Percentiles rank a stretch among this genome's conserved stretches.
These are phyloP conservation scores for Zosterops japonicus DNA, from an alignment of 2,113 vertebrate genomes.

Conservation along the genomic window DNA sequence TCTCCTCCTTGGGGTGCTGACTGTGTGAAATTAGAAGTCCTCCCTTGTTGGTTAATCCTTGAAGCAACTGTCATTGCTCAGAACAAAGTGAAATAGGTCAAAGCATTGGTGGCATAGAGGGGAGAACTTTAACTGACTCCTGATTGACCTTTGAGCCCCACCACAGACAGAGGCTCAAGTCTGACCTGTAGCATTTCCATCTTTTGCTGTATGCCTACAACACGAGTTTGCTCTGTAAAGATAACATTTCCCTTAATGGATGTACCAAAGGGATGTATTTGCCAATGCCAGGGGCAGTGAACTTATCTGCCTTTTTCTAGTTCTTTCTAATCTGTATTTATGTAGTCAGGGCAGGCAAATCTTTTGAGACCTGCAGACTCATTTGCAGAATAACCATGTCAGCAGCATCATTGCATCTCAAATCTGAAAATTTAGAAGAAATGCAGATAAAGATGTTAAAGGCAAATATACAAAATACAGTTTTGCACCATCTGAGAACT, in stretches of 20 bases:
- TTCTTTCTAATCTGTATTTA: constrained; percentile 29
- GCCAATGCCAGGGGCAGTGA: not conserved
- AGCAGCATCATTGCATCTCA: not conserved
- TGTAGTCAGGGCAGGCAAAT: not conserved
- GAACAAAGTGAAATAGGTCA: constrained; percentile 54
- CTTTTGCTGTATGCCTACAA: not conserved
- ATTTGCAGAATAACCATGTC: not conserved
- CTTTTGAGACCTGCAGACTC: not conserved
- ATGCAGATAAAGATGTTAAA: constrained; percentile 11
- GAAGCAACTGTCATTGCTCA: constrained; percentile 6
- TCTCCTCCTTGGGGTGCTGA: constrained; percentile 20
- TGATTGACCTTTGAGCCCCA: not conserved
- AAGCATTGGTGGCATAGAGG: not conserved
- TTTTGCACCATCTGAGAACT: not conserved
- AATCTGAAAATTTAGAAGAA: constrained; percentile 28
- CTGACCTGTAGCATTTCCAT: not conserved
- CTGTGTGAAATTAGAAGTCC: constrained; percentile 49
- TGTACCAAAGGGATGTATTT: not conserved
- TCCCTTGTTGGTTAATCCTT: constrained; percentile 20
- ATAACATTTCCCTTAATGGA: not conserved
- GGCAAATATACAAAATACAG: not conserved
- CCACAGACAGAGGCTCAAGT: not conserved
- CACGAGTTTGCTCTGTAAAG: not conserved
- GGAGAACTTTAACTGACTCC: not conserved
- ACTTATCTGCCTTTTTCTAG: constrained; percentile 19